phyloP scores from a whole-genome alignment of 2,888 invertebrate genomes.

The Sussaba pulchella region DNA sequence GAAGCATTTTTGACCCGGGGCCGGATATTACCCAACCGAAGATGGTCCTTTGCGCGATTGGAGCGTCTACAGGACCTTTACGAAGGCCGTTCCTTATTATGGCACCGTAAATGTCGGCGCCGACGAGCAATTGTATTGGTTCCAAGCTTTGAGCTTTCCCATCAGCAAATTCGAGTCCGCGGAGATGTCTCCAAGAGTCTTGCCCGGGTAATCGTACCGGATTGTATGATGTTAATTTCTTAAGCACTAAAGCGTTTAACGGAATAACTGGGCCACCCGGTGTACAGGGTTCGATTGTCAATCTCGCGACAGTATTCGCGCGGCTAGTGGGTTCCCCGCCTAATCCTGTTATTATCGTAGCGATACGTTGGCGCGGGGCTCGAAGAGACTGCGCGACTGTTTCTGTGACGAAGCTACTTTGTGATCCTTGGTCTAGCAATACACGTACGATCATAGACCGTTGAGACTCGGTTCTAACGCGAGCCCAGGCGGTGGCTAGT shows the following conservation, averaged over 20 bases:
- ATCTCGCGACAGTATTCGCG: neutral
- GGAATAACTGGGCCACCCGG: neutral
- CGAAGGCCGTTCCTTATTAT: neutral
- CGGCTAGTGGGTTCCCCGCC: neutral
- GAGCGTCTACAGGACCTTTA: neutral
- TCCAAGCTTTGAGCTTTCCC: neutral
- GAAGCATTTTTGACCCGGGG: neutral
- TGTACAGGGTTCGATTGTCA: neutral
- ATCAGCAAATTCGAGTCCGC: neutral
- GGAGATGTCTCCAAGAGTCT: neutral
- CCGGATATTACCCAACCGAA: conserved; percentile 71
- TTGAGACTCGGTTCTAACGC: neutral
- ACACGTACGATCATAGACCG: neutral
- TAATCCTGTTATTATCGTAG: neutral
- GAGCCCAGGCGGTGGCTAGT: neutral
- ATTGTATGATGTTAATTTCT: neutral
- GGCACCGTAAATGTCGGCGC: neutral
- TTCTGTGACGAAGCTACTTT: neutral
- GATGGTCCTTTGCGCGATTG: conserved; percentile 40
- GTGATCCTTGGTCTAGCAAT: neutral
- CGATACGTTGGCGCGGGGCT: neutral
- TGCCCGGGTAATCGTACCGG: neutral
- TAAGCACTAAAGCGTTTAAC: neutral
- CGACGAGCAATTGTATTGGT: neutral
- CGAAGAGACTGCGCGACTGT: neutral